Percentiles rank a stretch among this genome's conserved stretches.
phyloP scores from a whole-genome alignment of 2,888 invertebrate genomes.

The Spicauda simplicius region DNA sequence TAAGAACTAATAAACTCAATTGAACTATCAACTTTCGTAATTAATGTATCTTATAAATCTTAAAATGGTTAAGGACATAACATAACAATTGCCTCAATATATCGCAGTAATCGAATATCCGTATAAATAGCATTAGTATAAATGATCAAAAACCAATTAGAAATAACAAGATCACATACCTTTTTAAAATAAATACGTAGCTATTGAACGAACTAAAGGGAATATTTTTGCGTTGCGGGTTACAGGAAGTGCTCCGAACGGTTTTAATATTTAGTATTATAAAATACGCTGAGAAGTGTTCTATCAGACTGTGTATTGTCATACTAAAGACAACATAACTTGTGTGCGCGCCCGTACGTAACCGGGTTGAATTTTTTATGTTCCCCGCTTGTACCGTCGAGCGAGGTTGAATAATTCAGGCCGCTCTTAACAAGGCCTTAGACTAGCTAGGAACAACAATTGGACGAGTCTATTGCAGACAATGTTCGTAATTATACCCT shows the following conservation, averaged over 20 bases:
- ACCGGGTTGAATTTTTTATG: slow-evolving; percentile 18
- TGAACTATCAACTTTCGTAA: too few species aligned
- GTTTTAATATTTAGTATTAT: neutral
- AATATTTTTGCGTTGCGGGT: neutral
- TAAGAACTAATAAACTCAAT: too few species aligned
- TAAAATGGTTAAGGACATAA: too few species aligned
- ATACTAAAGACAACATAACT: neutral
- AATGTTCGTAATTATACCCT: slow-evolving; percentile 5
- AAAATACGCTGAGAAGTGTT: neutral
- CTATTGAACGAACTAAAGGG: neutral
- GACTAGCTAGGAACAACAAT: slow-evolving; percentile 8
- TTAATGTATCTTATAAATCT: too few species aligned
- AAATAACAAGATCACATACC: neutral
- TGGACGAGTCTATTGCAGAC: slow-evolving; percentile 7
- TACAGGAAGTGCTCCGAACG: neutral
- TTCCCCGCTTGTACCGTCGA: slow-evolving; percentile 2
- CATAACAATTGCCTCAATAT: too few species aligned
- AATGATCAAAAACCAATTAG: too few species aligned
- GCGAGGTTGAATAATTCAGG: slow-evolving; percentile 18
- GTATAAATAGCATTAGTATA: too few species aligned
- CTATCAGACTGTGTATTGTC: neutral
- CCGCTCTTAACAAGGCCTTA: slow-evolving; percentile 18
- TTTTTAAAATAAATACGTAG: neutral
- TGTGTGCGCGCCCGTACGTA: slow-evolving; percentile 5
- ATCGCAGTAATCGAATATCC: too few species aligned